Percentiles rank a stretch among this genome's conserved stretches.
Conservation (phyloP, 23 tunicate species). For the Styela clava region DNA sequence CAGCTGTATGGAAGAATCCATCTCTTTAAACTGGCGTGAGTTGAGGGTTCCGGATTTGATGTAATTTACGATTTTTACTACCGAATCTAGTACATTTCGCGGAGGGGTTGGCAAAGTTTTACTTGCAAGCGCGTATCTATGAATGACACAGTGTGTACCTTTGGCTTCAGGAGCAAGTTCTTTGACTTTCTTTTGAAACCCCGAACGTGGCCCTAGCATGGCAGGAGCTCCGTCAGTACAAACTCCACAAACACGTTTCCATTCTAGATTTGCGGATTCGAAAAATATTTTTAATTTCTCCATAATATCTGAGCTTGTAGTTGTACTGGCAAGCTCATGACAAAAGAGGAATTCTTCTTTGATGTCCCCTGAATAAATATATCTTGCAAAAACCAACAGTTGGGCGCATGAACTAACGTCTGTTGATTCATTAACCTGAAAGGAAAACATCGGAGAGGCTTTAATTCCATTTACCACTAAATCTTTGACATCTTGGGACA, state of each 20-base stretch:
- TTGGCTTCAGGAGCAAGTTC: slow-evolving; percentile 41
- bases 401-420: slow-evolving; percentile 62
- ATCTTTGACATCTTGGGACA: slow-evolving; percentile 59
- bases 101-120: slow-evolving; percentile 46
- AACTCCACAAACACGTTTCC: slow-evolving; percentile 57
- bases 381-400: slow-evolving; percentile 63
- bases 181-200: slow-evolving; percentile 55
- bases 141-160: slow-evolving; percentile 57
- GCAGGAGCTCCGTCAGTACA: slow-evolving; percentile 6
- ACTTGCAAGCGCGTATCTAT: slow-evolving; percentile 70
- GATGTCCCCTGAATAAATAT: slow-evolving; percentile 45
- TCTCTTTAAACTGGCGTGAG: slow-evolving; percentile 46
- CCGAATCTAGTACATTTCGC: slow-evolving; percentile 42
- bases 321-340: slow-evolving; percentile 33
- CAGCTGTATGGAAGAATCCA: slow-evolving; percentile 49
- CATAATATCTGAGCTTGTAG: slow-evolving; percentile 46
- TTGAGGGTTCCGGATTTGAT: slow-evolving; percentile 37
- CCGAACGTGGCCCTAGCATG: slow-evolving; percentile 36
- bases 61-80: slow-evolving; percentile 51
- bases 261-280: slow-evolving; percentile 44
- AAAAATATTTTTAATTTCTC: slow-evolving; percentile 49
- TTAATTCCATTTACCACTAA: slow-evolving; percentile 57
- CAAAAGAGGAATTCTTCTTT: slow-evolving; percentile 58
- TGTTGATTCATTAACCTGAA: slow-evolving; percentile 66
- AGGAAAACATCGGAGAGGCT: slow-evolving; percentile 57